Percentiles rank a stretch among this genome's conserved stretches.
These are phyloP conservation scores for Melinaea marsaeus DNA, from an alignment of 2,888 invertebrate genomes.

Conservation along the genomic window DNA sequence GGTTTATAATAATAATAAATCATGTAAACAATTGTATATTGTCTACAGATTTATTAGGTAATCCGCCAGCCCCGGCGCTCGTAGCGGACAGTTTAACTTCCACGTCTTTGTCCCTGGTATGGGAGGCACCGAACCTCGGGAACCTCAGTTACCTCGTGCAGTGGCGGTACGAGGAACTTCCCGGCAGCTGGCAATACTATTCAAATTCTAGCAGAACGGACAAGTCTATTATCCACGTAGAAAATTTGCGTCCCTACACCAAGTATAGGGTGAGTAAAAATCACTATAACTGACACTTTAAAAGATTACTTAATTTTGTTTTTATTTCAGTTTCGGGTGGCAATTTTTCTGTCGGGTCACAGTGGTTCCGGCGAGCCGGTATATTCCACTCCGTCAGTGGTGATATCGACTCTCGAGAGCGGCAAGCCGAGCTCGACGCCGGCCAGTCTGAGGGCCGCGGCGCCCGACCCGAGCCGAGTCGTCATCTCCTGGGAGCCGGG, in stretches of 20 bases:
- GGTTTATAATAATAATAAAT: too few species aligned
- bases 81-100: conserved; percentile 87
- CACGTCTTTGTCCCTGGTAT: conserved; percentile 87
- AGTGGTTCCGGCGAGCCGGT: conserved; percentile 83
- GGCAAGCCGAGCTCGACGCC: conserved; percentile 88
- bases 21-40: not conserved
- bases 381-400: conserved; percentile 85
- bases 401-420: conserved; percentile 84
- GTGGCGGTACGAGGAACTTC: conserved; percentile 84
- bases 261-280: conserved; percentile 87
- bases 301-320: not conserved
- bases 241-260: conserved; percentile 90
- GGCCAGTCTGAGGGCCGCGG: conserved; percentile 83
- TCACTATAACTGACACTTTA: not conserved
- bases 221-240: conserved; percentile 82
- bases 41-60: conserved; percentile 79
- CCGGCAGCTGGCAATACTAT: conserved; percentile 90
- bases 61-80: conserved; percentile 85
- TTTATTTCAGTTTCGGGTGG: conserved; percentile 87
- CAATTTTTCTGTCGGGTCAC: conserved; percentile 84
- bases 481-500: conserved; percentile 94
- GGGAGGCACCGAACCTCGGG: conserved; percentile 81
- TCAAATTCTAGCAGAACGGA: conserved; percentile 84
- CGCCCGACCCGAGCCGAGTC: conserved; percentile 89
- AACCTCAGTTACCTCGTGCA: conserved; percentile 82